Conservation (phyloP, 1,140 invertebrate species). For the Conopomorpha cramerella region DNA sequence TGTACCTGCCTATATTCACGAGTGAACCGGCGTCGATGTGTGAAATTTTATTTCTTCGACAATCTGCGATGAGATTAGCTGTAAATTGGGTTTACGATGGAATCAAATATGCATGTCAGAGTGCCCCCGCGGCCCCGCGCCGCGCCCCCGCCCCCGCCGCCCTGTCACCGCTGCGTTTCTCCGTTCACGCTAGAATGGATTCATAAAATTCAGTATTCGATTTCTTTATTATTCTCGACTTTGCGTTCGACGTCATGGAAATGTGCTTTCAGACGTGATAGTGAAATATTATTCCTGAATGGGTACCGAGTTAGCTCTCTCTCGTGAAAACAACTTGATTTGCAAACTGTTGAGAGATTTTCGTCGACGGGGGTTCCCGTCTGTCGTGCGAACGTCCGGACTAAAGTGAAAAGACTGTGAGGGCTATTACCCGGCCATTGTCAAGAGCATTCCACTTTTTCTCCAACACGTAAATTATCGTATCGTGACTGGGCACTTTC, state of each 20-base stretch:
- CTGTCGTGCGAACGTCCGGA: no score
- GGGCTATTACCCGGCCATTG: conserved; percentile 10
- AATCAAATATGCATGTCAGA: conserved; percentile 54
- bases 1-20: conserved; percentile 46
- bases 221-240: conserved; percentile 26
- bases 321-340: no score
- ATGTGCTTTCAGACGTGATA: conserved; percentile 20
- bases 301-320: no score
- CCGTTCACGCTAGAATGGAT: conserved; percentile 31
- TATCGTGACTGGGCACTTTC: conserved; percentile 26
- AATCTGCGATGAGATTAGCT: conserved; percentile 55
- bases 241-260: conserved; percentile 19
- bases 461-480: conserved; percentile 29
- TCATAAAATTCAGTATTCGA: conserved; percentile 27
- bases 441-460: conserved; percentile 18
- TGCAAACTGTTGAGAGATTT: no score
- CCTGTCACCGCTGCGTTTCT: conserved; percentile 14
- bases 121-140: no score
- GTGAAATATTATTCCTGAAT: conserved; percentile 26
- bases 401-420: no score
- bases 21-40: conserved; percentile 32
- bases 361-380: no score
- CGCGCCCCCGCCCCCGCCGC: conserved; percentile 11
- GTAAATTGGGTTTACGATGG: conserved; percentile 55
- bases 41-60: conserved; percentile 58